These are phyloP conservation scores for Sarcophaga caerulescens DNA, from an alignment of 2,888 invertebrate species.

Conservation along the genomic window DNA sequence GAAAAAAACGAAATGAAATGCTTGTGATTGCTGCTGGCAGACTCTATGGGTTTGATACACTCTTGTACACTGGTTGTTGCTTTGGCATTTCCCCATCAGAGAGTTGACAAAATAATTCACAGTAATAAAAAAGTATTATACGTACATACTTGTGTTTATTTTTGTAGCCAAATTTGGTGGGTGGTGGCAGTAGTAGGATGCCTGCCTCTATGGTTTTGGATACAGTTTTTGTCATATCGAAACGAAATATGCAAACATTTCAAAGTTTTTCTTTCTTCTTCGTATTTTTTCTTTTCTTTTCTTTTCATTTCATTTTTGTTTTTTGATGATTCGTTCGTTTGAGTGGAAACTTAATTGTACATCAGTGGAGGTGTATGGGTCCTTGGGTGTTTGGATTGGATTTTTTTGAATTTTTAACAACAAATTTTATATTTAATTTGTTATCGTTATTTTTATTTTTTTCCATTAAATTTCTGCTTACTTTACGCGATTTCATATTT, in stretches of 20 bases:
- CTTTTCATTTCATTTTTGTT: not conserved
- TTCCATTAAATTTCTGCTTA: conserved; percentile 34
- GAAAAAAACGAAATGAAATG: not conserved
- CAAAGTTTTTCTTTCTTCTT: not conserved
- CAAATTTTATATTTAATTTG: conserved; percentile 35
- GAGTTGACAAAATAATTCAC: not conserved
- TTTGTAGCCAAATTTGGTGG: not conserved
- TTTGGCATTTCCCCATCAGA: not conserved
- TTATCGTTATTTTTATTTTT: conserved; percentile 1
- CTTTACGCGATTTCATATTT: conserved; percentile 17
- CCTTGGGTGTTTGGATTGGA: not conserved
- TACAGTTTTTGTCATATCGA: not conserved
- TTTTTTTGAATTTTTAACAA: conserved; percentile 44
- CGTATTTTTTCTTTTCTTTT: not conserved
- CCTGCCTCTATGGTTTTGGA: not conserved
- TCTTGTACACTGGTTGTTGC: not conserved
- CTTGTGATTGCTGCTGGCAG: conserved; percentile 20
- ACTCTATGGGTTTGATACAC: not conserved
- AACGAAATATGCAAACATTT: conserved; percentile 33
- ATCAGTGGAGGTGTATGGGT: not conserved
- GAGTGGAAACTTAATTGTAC: not conserved
- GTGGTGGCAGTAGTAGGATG: not conserved
- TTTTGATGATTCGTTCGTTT: not conserved
- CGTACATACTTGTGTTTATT: not conserved
- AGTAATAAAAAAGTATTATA: conserved; percentile 12